Percentiles rank a stretch among this genome's conserved stretches.
These are phyloP conservation scores for Oxytorus armatus DNA, from an alignment of 2,888 invertebrate genomes.

Conservation along the genomic window DNA sequence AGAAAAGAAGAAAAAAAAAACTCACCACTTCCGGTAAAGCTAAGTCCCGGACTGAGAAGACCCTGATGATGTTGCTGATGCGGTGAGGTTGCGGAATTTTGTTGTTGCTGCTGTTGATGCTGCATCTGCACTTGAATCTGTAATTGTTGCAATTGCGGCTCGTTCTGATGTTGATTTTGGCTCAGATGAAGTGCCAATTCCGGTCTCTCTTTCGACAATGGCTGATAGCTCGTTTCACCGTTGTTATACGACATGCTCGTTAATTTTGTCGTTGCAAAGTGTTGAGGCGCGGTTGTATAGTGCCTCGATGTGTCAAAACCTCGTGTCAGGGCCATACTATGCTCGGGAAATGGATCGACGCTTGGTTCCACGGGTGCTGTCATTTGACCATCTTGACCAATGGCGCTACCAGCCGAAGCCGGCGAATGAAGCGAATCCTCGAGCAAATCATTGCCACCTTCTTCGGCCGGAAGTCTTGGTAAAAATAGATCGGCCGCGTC, in stretches of 20 bases:
- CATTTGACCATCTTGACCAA: constrained; percentile 84
- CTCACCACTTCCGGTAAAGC: constrained; percentile 87
- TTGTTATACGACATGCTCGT: constrained; percentile 76
- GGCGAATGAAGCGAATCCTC: constrained; percentile 90
- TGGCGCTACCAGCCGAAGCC: constrained; percentile 84
- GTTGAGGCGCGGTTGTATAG: constrained; percentile 79
- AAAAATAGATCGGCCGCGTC: constrained; percentile 93
- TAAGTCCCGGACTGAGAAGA: constrained; percentile 86
- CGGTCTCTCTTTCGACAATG: constrained; percentile 87
- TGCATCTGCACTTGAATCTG: constrained; percentile 91
- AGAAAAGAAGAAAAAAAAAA: constrained; percentile 2
- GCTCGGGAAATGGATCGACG: constrained; percentile 91
- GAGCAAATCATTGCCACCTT: constrained; percentile 88
- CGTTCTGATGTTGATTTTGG: constrained; percentile 85
- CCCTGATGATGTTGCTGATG: constrained; percentile 82
- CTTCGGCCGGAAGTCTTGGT: constrained; percentile 88
- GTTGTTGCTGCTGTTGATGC: constrained; percentile 86
- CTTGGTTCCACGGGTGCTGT: constrained; percentile 88
- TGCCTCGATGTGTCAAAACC: constrained; percentile 76
- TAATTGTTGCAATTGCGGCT: constrained; percentile 88
- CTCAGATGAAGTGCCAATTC: constrained; percentile 87
- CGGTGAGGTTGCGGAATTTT: constrained; percentile 79
- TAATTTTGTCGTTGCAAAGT: constrained; percentile 78
- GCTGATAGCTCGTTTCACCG: constrained; percentile 86
- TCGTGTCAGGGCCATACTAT: constrained; percentile 85